These are phyloP conservation scores for Poeciliopsis turneri DNA, from an alignment of 2,797 vertebrate genomes.

Conservation along the genomic window DNA sequence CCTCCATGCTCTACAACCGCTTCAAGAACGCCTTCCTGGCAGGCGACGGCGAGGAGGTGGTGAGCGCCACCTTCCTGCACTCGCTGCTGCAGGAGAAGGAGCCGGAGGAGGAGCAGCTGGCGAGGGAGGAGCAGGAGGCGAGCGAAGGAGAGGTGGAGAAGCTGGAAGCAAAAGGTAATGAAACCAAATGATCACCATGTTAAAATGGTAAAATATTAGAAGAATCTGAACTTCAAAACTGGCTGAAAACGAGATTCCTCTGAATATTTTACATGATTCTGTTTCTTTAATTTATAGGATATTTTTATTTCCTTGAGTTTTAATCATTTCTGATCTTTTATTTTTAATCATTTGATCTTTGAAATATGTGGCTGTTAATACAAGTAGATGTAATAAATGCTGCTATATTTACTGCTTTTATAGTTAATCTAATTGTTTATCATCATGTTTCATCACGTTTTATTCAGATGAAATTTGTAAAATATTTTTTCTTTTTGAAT, in stretches of 20 bases:
- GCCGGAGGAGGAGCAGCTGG: conserved; percentile 31
- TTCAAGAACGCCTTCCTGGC: conserved; percentile 95
- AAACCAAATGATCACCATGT: neutral
- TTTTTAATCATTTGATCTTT: neutral
- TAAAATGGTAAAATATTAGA: neutral
- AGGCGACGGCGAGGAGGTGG: conserved; percentile 90
- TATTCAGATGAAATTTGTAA: neutral
- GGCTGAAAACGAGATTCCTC: no score
- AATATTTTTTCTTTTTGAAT: neutral
- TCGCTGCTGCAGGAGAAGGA: conserved; percentile 84
- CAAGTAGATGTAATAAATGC: neutral
- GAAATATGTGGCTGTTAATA: no score
- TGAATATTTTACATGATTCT: no score
- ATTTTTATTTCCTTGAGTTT: neutral
- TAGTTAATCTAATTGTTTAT: neutral
- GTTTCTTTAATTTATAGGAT: no score
- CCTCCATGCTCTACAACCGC: conserved; percentile 96
- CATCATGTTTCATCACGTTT: neutral
- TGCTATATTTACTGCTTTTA: neutral
- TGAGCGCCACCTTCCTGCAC: conserved; percentile 89
- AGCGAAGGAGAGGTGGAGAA: neutral
- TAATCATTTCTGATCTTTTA: neutral
- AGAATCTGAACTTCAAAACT: neutral
- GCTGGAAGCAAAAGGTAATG: neutral
- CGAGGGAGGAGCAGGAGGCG: conserved; percentile 38